phyloP scores from a whole-genome alignment of 2,888 invertebrate species.

The Dione vanillae region DNA sequence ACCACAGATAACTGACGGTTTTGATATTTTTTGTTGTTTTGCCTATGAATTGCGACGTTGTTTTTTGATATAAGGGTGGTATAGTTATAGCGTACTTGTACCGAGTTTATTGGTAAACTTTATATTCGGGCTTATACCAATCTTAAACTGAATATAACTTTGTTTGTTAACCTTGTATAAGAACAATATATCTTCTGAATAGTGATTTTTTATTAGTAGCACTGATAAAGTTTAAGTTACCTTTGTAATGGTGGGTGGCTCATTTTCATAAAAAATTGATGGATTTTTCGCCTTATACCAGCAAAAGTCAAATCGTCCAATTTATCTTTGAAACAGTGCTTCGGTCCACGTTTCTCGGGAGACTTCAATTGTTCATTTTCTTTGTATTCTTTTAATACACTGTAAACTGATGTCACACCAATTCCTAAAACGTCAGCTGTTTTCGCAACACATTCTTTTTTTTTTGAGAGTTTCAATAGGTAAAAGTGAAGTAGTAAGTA shows the following conservation, averaged over 20 bases:
- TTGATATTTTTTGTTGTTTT: too few species aligned
- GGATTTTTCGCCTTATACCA: slow-evolving; percentile 49
- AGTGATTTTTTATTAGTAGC: too few species aligned
- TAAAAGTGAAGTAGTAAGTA: slow-evolving; percentile 40
- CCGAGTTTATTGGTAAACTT: too few species aligned
- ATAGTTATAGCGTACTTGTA: too few species aligned
- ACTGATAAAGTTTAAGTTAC: too few species aligned
- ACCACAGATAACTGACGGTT: too few species aligned
- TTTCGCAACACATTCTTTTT: slow-evolving; percentile 28
- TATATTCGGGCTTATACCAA: too few species aligned
- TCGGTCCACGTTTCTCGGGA: slow-evolving; percentile 46
- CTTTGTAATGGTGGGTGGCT: slow-evolving; percentile 49
- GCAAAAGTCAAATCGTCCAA: slow-evolving; percentile 51
- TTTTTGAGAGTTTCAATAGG: not conserved
- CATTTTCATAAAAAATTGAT: slow-evolving; percentile 50
- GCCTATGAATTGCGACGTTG: too few species aligned
- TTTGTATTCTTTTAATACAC: slow-evolving; percentile 41
- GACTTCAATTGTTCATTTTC: slow-evolving; percentile 49
- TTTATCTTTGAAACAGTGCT: slow-evolving; percentile 51
- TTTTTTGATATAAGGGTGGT: too few species aligned
- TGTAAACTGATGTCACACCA: slow-evolving; percentile 44
- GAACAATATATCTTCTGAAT: too few species aligned
- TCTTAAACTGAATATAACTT: too few species aligned
- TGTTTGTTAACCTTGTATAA: too few species aligned
- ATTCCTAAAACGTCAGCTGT: slow-evolving; percentile 47